Conservation (phyloP, 2,797 vertebrate species). For the Acanthurus tractus region DNA sequence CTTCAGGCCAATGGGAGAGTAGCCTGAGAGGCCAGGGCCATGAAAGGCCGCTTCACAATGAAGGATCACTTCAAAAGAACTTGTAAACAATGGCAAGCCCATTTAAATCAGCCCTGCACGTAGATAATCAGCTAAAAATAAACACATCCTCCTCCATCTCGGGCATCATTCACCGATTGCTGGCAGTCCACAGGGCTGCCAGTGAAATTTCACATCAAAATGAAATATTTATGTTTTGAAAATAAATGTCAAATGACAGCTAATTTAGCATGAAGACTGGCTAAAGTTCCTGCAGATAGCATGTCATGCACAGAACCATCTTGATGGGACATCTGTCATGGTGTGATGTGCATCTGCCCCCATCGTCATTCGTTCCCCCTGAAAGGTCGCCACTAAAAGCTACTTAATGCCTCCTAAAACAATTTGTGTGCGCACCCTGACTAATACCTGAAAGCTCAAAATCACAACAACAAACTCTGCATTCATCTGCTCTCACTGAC, state of each 20-base stretch:
- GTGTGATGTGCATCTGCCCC: conserved; percentile 50
- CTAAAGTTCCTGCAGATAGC: conserved; percentile 74
- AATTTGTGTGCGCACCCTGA: conserved; percentile 45
- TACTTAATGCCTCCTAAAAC: conserved; percentile 61
- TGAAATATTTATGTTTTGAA: conserved; percentile 81
- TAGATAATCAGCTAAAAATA: conserved; percentile 85
- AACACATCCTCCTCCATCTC: conserved; percentile 67
- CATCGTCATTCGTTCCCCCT: conserved; percentile 38
- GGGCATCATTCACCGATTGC: conserved; percentile 53
- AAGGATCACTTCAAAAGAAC: conserved; percentile 88
- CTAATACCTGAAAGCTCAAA: conserved; percentile 35
- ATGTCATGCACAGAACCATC: conserved; percentile 54
- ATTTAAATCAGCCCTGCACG: conserved; percentile 78
- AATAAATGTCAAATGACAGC: conserved; percentile 84
- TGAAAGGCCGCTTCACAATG: conserved; percentile 83
- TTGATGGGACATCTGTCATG: conserved; percentile 70
- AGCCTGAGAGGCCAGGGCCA: conserved; percentile 72
- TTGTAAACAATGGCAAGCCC: conserved; percentile 83
- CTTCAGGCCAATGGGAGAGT: conserved; percentile 65
- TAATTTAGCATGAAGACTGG: conserved; percentile 75
- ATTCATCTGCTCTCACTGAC: conserved; percentile 23
- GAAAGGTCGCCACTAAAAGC: conserved; percentile 80
- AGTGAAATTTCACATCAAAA: conserved; percentile 74
- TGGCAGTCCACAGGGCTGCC: conserved; percentile 42
- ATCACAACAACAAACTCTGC: conserved; percentile 15